Conservation (phyloP, 2,888 invertebrate species). For the Chaitophorus viminalis region DNA sequence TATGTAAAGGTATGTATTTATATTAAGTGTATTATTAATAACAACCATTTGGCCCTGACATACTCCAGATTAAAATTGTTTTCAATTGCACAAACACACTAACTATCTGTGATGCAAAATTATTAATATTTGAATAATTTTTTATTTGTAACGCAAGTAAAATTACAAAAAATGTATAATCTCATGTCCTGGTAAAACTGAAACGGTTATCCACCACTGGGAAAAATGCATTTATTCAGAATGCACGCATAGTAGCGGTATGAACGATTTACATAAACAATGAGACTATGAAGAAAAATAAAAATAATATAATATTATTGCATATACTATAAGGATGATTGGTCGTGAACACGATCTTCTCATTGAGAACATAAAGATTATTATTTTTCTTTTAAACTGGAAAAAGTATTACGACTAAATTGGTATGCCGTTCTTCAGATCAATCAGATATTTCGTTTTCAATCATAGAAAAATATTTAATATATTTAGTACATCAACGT, state of each 20-base stretch:
- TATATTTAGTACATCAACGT: no score
- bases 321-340: no score
- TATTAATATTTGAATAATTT: slow-evolving; percentile 7
- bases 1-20: slow-evolving; percentile 45
- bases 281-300: not conserved
- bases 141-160: not conserved
- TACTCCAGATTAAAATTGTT: slow-evolving; percentile 60
- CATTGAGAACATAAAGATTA: no score
- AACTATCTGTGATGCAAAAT: not conserved
- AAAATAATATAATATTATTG: no score
- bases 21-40: slow-evolving; percentile 52
- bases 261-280: not conserved
- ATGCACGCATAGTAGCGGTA: no score
- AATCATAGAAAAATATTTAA: no score
- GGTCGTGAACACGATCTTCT: no score
- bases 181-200: not conserved
- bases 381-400: no score
- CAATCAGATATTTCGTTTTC: no score
- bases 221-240: not conserved
- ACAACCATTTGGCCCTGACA: slow-evolving; percentile 48
- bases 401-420: no score
- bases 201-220: not conserved
- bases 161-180: not conserved
- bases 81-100: slow-evolving; percentile 52
- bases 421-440: no score